Conservation (phyloP, 2,113 vertebrate species). For the Lophura nycthemera region DNA sequence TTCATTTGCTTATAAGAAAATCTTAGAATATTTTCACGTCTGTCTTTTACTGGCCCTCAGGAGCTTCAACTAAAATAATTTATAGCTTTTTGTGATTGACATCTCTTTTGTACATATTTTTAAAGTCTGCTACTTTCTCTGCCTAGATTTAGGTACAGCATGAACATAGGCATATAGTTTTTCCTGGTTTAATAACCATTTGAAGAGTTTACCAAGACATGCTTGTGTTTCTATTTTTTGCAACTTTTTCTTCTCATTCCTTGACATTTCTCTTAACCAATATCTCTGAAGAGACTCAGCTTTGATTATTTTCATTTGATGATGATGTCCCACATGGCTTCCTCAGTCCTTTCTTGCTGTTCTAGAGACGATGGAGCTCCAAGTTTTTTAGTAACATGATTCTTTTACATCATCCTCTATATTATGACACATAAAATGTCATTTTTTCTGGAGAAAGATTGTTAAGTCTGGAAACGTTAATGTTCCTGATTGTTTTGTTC, state of each 20-base stretch:
- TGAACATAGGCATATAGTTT: background rate
- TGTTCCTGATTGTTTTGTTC: background rate
- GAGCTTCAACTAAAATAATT: background rate
- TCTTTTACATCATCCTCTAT: background rate
- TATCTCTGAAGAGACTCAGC: background rate
- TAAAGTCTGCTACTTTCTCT: background rate
- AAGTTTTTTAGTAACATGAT: background rate
- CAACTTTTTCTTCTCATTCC: background rate
- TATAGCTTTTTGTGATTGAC: background rate
- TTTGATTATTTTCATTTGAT: background rate
- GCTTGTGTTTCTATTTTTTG: background rate
- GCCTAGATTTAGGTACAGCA: background rate
- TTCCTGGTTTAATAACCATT: background rate
- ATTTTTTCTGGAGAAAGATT: background rate
- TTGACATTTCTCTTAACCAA: background rate
- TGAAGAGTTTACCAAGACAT: background rate
- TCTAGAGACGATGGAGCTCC: accelerated
- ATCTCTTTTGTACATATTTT: background rate
- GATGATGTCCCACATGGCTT: background rate
- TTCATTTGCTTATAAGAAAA: constrained; percentile 20
- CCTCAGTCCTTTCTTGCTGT: background rate
- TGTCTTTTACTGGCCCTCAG: background rate
- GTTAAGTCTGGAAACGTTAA: background rate
- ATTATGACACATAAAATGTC: background rate
- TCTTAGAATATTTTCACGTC: background rate